Evolutionary conservation across 2,113 vertebrate species (phyloP).

Genomic region (Stigmatopora nigra): DNA sequence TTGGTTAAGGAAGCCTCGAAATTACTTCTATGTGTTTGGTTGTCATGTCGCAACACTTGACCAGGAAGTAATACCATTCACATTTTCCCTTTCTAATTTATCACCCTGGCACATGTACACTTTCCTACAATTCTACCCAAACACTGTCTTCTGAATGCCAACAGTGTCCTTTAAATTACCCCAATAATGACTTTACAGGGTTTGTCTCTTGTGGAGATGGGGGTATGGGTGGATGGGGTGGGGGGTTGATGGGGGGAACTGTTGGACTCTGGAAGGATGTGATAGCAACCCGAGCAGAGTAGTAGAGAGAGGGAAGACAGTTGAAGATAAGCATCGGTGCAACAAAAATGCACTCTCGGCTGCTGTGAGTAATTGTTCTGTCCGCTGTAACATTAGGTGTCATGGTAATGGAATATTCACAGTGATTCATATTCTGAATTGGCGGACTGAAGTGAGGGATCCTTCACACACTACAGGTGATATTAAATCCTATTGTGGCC

Average conservation of each 20-base stretch:
- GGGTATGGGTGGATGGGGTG: background rate
- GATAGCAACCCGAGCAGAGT: conserved; percentile 56
- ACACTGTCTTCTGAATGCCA: conserved; percentile 46
- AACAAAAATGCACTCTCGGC: conserved; percentile 64
- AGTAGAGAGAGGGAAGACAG: conserved; percentile 52
- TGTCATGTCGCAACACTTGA: too few species aligned
- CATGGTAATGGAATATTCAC: conserved; percentile 66
- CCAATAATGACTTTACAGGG: conserved; percentile 77
- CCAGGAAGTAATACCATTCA: background rate
- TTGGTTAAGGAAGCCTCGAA: too few species aligned
- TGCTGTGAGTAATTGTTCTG: conserved; percentile 70
- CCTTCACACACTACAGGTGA: conserved; percentile 43
- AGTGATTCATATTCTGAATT: conserved; percentile 61
- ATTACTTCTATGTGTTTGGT: too few species aligned
- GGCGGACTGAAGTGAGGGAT: conserved; percentile 51
- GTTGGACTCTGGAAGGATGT: conserved; percentile 68
- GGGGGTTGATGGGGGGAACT: conserved; percentile 4
- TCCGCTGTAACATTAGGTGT: conserved; percentile 68
- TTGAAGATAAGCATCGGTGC: conserved; percentile 71
- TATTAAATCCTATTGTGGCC: conserved; percentile 17
- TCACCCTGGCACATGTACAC: background rate
- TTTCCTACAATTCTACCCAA: conserved; percentile 15
- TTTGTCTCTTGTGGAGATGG: conserved; percentile 54
- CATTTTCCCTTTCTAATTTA: background rate
- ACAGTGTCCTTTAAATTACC: conserved; percentile 76